These are phyloP conservation scores for Pseudotriccus pelzelni DNA, from an alignment of 2,797 vertebrate species.

Conservation along the genomic window DNA sequence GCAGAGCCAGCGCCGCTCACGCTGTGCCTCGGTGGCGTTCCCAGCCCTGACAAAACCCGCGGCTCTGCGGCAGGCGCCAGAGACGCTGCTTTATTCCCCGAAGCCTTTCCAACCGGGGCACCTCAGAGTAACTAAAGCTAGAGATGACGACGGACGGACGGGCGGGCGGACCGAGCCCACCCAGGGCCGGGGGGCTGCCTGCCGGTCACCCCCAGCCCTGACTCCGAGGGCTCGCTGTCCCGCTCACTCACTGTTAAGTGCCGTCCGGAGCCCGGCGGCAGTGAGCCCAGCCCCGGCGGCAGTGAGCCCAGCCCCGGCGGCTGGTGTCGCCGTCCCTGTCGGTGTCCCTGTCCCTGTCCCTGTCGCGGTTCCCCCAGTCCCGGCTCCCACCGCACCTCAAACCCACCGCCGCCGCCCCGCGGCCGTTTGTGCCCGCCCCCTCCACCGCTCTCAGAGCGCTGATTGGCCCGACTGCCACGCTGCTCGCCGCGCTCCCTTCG, in stretches of 20 bases:
- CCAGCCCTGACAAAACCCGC: not conserved
- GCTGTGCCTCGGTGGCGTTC: accelerated
- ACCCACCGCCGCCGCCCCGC: not conserved
- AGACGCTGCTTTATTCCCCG: not conserved
- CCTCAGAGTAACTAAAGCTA: accelerated
- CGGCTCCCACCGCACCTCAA: not conserved
- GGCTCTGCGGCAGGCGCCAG: accelerated
- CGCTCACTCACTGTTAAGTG: not conserved
- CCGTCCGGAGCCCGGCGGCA: not conserved
- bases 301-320: no score
- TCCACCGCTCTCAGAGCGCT: accelerated
- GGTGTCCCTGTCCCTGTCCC: not conserved
- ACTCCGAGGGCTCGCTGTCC: accelerated
- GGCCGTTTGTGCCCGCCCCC: not conserved
- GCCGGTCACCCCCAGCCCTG: not conserved
- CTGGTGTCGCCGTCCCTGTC: not conserved
- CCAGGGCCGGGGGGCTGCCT: accelerated
- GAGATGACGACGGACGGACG: accelerated
- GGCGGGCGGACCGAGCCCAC: accelerated
- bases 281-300: not conserved
- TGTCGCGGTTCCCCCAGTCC: not conserved
- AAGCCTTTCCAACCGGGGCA: not conserved
- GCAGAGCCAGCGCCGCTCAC: not conserved
- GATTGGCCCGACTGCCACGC: not conserved
- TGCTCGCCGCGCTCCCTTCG: accelerated